Conservation (phyloP, 2,113 vertebrate genomes). For the Brachyistius frenatus region DNA sequence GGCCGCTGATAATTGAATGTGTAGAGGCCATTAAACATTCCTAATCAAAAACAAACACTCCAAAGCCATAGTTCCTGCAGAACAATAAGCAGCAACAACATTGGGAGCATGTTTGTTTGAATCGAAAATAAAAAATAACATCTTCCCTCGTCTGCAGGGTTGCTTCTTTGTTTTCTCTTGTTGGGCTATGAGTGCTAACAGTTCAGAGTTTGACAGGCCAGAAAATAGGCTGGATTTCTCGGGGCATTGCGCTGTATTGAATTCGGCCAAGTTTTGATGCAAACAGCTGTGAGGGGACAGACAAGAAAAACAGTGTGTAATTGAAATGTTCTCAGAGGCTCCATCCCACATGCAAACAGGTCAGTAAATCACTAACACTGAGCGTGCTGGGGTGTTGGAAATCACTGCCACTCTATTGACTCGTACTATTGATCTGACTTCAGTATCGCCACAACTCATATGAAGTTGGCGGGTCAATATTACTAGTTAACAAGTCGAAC, state of each 20-base stretch:
- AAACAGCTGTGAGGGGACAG: conserved; percentile 45
- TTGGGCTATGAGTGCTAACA: conserved; percentile 42
- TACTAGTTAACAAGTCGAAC: conserved; percentile 39
- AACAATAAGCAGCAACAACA: conserved; percentile 53
- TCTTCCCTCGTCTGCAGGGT: conserved; percentile 10
- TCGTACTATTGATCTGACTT: conserved; percentile 52
- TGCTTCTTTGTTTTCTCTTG: conserved; percentile 16
- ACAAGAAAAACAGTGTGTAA: conserved; percentile 52
- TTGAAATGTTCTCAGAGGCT: conserved; percentile 64
- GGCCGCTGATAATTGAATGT: conserved; percentile 85
- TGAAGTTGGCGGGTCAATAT: conserved; percentile 51
- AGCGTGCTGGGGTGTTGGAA: conserved; percentile 26
- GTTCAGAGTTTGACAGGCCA: conserved; percentile 57
- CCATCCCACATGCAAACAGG: conserved; percentile 60
- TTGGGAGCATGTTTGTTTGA: conserved; percentile 33
- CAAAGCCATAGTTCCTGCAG: conserved; percentile 63
- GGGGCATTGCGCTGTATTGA: conserved; percentile 40
- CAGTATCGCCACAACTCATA: conserved; percentile 38
- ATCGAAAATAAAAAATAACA: conserved; percentile 9
- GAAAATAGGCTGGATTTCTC: conserved; percentile 63
- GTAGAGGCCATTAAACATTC: conserved; percentile 83
- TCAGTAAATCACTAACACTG: conserved; percentile 56
- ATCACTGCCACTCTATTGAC: conserved; percentile 51
- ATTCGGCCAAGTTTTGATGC: conserved; percentile 53
- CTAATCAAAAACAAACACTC: conserved; percentile 86